Base-by-base conservation (phyloP, 2,113 vertebrate species). In the Gallinago media region DNA sequence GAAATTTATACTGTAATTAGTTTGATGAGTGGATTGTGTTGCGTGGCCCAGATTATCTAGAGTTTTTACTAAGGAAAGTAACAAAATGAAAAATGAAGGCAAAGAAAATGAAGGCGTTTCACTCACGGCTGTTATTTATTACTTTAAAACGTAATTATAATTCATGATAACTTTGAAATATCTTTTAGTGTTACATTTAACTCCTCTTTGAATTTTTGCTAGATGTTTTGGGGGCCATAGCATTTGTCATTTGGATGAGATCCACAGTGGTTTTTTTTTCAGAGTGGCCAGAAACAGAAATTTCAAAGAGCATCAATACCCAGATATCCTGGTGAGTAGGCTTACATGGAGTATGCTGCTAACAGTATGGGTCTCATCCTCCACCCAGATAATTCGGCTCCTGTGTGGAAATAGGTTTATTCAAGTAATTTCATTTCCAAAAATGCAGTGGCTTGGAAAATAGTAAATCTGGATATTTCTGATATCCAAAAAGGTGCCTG, bases 1-100 rank as follows among this genome's bases (percentile, higher is more conserved):
- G 92, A 94, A 97, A 96, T 89, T 78, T 96, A 94, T 95, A 94
- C 81, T 91, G 83, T 93, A 91, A 95, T 96, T 96, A 96, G 89
- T 92, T 92, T 84, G 83, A 94, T 85, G 63, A 77, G 59, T 42
- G 27, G 56, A 56, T 94, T 96, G 72, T 86, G 61, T 88, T 84
- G 55, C 38, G n/a, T 29, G 85, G 42, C 74, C 63, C 29, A 21
- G 44, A 81, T 74, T 74, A 92, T 63, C 50, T 72, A 25, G 50
- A 32, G 18, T 63, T 90, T 94, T 27, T 88, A 26, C 42, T 40
- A 56, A 65, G 20, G 46, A 73, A 81, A 80, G 34, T 65, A 77
- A 91, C 54, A 18, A 94, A 83, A 90, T 52, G 3, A 81, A 83
- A 89, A 89, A 46, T 34, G 3, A 65, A 94, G 56, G n/a, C 6